These are phyloP conservation scores for Pheosia tremula DNA, from an alignment of 2,888 invertebrate species.

Conservation along the genomic window DNA sequence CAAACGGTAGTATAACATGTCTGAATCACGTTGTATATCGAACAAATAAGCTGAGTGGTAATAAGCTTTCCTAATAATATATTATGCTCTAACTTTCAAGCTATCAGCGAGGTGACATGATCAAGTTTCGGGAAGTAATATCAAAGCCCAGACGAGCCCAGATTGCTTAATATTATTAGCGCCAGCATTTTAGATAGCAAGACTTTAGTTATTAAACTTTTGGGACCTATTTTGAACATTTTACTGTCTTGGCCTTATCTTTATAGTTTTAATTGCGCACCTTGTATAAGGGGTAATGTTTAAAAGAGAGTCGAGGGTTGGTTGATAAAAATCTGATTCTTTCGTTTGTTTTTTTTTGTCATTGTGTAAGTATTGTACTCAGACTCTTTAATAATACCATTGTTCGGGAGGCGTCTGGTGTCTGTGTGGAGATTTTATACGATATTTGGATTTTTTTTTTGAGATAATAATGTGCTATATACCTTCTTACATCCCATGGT, in stretches of 20 bases:
- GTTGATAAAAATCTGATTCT: neutral
- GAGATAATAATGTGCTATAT: too few species aligned
- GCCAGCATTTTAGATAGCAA: neutral
- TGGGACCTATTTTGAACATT: slow-evolving; percentile 1
- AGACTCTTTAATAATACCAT: neutral
- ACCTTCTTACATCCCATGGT: too few species aligned
- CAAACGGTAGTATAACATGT: too few species aligned
- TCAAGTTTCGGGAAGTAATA: slow-evolving; percentile 8
- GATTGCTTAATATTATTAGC: slow-evolving; percentile 3
- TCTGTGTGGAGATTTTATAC: neutral
- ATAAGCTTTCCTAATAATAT: neutral
- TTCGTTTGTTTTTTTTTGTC: neutral
- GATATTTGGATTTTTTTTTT: neutral
- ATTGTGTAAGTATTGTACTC: neutral
- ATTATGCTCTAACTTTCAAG: neutral
- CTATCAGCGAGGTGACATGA: neutral
- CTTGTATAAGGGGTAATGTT: neutral
- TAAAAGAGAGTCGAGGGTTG: neutral
- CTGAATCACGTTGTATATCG: too few species aligned
- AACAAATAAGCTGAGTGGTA: neutral
- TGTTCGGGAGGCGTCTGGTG: neutral
- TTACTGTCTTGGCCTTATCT: neutral
- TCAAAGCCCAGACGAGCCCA: neutral
- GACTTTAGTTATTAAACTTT: slow-evolving; percentile 4
- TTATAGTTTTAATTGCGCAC: neutral